phyloP scores from a whole-genome alignment of 2,797 vertebrate species.

The Micromesistius poutassou region DNA sequence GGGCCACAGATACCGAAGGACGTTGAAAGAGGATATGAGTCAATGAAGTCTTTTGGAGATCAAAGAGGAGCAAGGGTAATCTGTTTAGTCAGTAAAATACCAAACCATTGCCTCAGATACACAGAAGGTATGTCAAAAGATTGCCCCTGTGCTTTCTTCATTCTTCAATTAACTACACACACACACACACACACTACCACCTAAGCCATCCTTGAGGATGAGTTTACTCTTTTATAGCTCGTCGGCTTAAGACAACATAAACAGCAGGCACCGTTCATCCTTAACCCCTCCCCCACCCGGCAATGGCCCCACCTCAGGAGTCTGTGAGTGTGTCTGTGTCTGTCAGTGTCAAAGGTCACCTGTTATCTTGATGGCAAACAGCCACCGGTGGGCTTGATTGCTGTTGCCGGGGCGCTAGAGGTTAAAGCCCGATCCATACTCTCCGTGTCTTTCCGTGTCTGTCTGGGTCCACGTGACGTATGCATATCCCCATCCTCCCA shows the following conservation, averaged over 20 bases:
- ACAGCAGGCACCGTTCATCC: too few species aligned
- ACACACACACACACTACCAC: neutral
- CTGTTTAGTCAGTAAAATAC: neutral
- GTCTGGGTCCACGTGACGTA: too few species aligned
- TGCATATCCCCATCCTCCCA: too few species aligned
- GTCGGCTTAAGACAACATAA: too few species aligned
- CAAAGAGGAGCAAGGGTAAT: neutral
- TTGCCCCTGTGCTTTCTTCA: neutral
- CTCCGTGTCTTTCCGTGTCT: too few species aligned
- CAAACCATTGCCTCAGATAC: neutral
- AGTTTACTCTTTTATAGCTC: too few species aligned
- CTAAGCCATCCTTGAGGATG: too few species aligned
- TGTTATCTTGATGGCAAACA: neutral
- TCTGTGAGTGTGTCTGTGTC: neutral
- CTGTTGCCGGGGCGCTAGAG: neutral
- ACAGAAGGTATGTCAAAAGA: neutral
- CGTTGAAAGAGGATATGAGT: neutral
- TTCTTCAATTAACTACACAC: slow-evolving; percentile 1
- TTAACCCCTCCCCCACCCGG: too few species aligned
- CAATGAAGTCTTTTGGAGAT: neutral
- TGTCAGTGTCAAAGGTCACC: neutral
- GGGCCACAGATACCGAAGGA: neutral
- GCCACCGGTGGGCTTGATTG: neutral
- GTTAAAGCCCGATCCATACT: neutral
- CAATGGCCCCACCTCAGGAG: neutral